Percentiles rank a stretch among this genome's conserved stretches.
These are phyloP conservation scores for Apamea crenata DNA, from an alignment of 2,888 invertebrate species.

Conservation along the genomic window DNA sequence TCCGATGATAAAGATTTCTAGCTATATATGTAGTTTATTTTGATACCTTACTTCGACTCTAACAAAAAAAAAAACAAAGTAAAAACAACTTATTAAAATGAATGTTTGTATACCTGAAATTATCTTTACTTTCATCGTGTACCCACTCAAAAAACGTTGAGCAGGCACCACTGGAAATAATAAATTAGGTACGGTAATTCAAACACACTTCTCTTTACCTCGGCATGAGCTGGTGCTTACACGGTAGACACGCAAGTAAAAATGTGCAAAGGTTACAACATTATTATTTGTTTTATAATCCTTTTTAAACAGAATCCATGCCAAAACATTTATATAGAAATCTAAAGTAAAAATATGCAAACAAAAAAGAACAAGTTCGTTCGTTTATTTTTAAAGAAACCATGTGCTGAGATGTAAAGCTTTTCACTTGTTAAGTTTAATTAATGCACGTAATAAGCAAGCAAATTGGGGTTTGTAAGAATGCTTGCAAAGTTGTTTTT, in stretches of 20 bases:
- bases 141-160: constrained; percentile 14
- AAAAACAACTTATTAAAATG: background rate
- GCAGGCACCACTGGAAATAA: constrained; percentile 3
- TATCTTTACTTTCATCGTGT: constrained; percentile 16
- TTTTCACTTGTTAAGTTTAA: too few relatives aligned
- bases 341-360: background rate
- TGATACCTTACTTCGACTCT: background rate
- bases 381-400: too few relatives aligned
- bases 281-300: background rate
- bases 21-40: background rate
- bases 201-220: constrained; percentile 10
- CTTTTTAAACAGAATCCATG: background rate
- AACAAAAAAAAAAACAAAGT: background rate
- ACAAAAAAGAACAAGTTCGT: background rate
- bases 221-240: background rate
- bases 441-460: background rate
- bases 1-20: background rate
- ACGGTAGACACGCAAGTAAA: background rate
- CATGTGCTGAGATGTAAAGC: background rate
- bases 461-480: background rate
- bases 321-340: too few relatives aligned
- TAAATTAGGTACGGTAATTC: constrained; percentile 11
- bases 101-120: constrained; percentile 9
- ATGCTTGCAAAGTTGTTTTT: too few relatives aligned
- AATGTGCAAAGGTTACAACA: background rate